Conservation (phyloP, 2,888 invertebrate species). For the Parasteatoda lunata region DNA sequence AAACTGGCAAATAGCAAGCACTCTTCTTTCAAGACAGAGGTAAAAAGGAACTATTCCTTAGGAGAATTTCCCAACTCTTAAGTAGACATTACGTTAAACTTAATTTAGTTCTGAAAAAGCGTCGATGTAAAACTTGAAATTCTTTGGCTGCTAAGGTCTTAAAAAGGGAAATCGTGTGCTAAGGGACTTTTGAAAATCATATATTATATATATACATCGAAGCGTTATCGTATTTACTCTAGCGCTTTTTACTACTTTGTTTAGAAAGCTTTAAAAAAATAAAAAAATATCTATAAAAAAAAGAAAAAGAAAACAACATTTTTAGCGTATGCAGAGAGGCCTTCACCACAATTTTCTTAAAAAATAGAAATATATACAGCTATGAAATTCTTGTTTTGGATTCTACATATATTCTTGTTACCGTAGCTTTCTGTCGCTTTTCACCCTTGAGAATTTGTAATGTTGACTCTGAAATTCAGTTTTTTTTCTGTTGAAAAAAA, state of each 20-base stretch:
- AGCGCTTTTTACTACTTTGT: constrained; percentile 38
- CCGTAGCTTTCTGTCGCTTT: constrained; percentile 54
- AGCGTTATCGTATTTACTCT: constrained; percentile 58
- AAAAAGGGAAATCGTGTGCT: constrained; percentile 35
- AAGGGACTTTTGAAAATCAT: constrained; percentile 31
- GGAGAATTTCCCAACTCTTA: too few species aligned
- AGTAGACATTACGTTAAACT: background rate
- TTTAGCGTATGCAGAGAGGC: constrained; percentile 37
- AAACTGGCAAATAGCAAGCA: too few species aligned
- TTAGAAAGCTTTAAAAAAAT: constrained; percentile 15
- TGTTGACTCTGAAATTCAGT: constrained; percentile 67
- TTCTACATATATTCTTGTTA: constrained; percentile 52
- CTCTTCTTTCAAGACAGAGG: too few species aligned
- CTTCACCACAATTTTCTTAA: constrained; percentile 52
- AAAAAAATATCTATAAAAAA: constrained; percentile 18
- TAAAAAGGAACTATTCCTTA: too few species aligned
- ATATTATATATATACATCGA: constrained; percentile 49
- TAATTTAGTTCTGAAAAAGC: background rate
- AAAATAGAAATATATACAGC: constrained; percentile 62
- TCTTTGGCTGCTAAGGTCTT: background rate
- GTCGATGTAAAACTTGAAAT: background rate
- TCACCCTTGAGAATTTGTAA: constrained; percentile 59
- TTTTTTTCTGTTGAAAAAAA: constrained; percentile 32
- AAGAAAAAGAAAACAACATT: constrained; percentile 25
- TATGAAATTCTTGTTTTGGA: constrained; percentile 65